A percentile compares a stretch with the other conserved stretches of the same genome.
Evolutionary conservation across 2,113 vertebrate species (phyloP).

Genomic region (Vidua macroura): DNA sequence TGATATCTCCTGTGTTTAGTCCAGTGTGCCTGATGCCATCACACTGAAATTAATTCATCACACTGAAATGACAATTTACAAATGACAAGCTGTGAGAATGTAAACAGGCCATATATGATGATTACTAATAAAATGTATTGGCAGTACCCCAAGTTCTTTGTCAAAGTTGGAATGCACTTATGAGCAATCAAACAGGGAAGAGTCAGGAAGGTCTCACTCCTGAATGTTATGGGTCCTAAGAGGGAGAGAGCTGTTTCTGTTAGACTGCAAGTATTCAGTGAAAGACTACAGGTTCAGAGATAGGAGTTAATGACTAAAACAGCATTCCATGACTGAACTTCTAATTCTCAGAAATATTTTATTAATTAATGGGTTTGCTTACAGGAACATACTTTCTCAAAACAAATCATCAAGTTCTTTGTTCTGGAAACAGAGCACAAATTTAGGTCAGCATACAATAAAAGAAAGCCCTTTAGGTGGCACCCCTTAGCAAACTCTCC

Average conservation of each 20-base stretch:
- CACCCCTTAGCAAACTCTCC: background rate
- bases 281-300: background rate
- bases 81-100: background rate
- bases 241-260: background rate
- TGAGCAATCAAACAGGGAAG: background rate
- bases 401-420: background rate
- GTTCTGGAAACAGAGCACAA: background rate
- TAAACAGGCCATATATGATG: background rate
- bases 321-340: background rate
- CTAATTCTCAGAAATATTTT: background rate
- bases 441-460: background rate
- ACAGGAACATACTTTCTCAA: background rate
- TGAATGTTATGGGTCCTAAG: too few relatives aligned
- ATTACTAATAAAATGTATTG: background rate
- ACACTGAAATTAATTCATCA: background rate
- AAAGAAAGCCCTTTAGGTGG: background rate
- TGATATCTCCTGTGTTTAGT: background rate
- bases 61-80: background rate
- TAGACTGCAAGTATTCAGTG: background rate
- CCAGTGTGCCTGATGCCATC: background rate
- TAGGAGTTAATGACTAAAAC: background rate
- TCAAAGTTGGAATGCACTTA: background rate
- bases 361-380: background rate
- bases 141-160: background rate
- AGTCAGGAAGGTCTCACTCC: background rate